Base-by-base conservation (phyloP, 23 tunicate species). In the Ciona savignyi region DNA sequence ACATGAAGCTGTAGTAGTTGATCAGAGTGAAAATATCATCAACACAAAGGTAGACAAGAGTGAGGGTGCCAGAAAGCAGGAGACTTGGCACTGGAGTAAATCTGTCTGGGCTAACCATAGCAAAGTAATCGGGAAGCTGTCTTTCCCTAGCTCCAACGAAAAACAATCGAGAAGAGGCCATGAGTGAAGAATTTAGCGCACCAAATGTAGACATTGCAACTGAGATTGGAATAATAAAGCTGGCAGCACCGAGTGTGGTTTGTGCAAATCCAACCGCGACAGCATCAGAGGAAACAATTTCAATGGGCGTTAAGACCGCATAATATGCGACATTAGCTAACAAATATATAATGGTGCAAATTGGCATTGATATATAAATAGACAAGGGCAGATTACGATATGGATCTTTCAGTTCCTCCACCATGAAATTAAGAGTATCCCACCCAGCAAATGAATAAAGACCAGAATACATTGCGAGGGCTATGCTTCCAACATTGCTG, bases 191-290 rank as follows among this genome's bases (percentile, higher is more conserved):
- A 32, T 87, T 87, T 4, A 87, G 70, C 2, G 92, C 94, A 63
- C 94, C 94, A 35, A 81, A 87, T 23, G 81, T 70, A 28, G 94
- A 87, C 86, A 81, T 81, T 34, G 94, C 94, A 35, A 87, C 94
- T 33, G 67, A 69, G 6, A 87, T 69, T 15, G 94, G 86, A 33
- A 87, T 81, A 21, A 81, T 87, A 78, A 81, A 76, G n/a, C 78
- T 65, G 20, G 81, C 62, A 42, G 65, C 78, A 23, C 86, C 86
- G 21, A 81, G 82, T 20, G 82, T 75, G 61, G 34, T 61, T 1
- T 31, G 72, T 22, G 86, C 94, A 63, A 87, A 80, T 27, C 62
- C 80, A 0, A 74, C 83, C 0, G 93, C 93, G 0, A 86, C 85
- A 42, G 93, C 93, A 35, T 74, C 84, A 23, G 93, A 86, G 3